phyloP scores from a whole-genome alignment of 2,797 vertebrate species.

The Stomatorhinus walkeri region DNA sequence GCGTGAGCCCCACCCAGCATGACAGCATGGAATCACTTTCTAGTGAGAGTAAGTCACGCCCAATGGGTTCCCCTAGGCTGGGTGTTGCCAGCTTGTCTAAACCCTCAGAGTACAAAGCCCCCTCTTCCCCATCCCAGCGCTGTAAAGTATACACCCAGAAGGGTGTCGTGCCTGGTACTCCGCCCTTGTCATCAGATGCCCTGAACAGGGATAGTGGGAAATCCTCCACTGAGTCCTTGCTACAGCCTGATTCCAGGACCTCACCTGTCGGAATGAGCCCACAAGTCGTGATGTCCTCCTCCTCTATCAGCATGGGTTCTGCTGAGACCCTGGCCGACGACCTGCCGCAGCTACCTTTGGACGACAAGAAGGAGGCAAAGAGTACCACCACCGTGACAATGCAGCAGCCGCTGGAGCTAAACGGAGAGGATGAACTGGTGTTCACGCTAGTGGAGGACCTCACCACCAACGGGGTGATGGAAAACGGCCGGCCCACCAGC shows the following conservation, averaged over 20 bases:
- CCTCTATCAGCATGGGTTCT: conserved; percentile 64
- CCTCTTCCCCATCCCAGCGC: conserved; percentile 85
- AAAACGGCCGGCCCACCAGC: conserved; percentile 70
- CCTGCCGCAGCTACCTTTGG: conserved; percentile 59
- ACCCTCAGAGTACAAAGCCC: conserved; percentile 88
- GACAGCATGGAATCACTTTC: conserved; percentile 76
- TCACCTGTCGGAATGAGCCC: conserved; percentile 93
- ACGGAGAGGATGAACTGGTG: conserved; percentile 74
- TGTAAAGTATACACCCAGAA: conserved; percentile 96
- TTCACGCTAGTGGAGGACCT: conserved; percentile 74
- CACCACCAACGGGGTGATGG: conserved; percentile 69
- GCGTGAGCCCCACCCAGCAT: conserved; percentile 67
- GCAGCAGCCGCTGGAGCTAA: conserved; percentile 65
- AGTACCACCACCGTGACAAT: conserved; percentile 67
- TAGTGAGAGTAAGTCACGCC: conserved; percentile 76
- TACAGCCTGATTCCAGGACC: conserved; percentile 72
- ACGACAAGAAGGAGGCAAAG: conserved; percentile 63
- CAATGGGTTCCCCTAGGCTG: conserved; percentile 85
- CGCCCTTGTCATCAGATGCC: conserved; percentile 62
- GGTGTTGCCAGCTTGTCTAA: conserved; percentile 90
- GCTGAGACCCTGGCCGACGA: conserved; percentile 59
- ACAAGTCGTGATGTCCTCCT: conserved; percentile 66
- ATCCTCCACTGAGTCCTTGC: conserved; percentile 67
- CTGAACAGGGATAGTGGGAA: conserved; percentile 61
- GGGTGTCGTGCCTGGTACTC: conserved; percentile 74